phyloP scores from a whole-genome alignment of 2,888 invertebrate genomes.

The Megastigmus dorsalis region DNA sequence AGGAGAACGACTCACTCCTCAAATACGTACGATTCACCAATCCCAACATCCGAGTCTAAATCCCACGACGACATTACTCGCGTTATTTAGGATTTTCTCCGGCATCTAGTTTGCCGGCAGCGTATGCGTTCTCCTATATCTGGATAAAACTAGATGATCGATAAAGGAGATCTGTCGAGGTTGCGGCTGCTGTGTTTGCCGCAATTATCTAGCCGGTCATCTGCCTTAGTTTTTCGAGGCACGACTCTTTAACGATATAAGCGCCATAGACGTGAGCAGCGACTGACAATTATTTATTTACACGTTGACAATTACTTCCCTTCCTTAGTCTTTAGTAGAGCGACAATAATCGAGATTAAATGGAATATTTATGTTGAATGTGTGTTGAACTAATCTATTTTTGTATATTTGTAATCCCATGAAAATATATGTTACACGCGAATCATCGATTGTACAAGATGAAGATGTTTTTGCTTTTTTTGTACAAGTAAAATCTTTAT shows the following conservation, averaged over 20 bases:
- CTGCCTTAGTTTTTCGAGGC: constrained; percentile 40
- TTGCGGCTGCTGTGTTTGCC: no score
- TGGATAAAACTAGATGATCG: no score
- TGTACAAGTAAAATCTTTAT: constrained; percentile 45
- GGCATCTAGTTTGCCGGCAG: constrained; percentile 12
- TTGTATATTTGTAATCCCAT: constrained; percentile 45
- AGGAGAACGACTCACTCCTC: constrained; percentile 90
- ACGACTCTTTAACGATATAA: constrained; percentile 40
- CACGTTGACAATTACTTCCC: constrained; percentile 26
- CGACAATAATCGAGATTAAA: constrained; percentile 47
- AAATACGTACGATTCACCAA: constrained; percentile 90
- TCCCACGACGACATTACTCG: no score
- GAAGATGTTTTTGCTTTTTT: constrained; percentile 21
- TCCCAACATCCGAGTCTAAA: constrained; percentile 84
- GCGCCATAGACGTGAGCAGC: constrained; percentile 57
- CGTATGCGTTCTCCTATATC: no score
- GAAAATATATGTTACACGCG: constrained; percentile 38
- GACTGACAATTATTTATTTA: constrained; percentile 61
- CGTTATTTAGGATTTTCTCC: no score
- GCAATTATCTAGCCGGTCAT: no score
- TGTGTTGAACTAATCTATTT: constrained; percentile 51
- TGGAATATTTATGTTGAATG: constrained; percentile 55
- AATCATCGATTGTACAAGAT: constrained; percentile 23
- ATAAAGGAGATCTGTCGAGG: no score
- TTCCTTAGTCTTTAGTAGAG: constrained; percentile 39